Conservation (phyloP, 2,113 vertebrate species). For the Herpailurus yagouaroundi region DNA sequence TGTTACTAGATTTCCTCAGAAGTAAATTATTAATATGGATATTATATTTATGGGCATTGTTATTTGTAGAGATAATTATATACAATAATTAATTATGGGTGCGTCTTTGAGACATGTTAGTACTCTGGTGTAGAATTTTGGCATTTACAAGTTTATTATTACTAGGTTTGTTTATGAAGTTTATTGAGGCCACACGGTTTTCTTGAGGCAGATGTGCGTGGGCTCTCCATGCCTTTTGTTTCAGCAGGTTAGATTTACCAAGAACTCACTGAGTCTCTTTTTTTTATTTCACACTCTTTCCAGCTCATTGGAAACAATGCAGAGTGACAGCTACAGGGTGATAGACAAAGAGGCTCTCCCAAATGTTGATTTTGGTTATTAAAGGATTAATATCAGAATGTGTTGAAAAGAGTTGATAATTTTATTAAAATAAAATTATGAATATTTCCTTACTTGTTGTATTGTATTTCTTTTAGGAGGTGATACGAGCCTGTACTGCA, state of each 20-base stretch:
- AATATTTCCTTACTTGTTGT: constrained; percentile 25
- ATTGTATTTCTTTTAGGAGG: constrained; percentile 67
- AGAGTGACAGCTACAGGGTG: not conserved
- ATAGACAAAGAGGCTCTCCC: not conserved
- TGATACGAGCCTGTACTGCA: constrained; percentile 60
- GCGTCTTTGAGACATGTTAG: not conserved
- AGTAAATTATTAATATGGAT: constrained; percentile 18
- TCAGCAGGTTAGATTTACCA: not conserved
- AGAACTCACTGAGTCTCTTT: not conserved
- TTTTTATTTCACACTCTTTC: not conserved
- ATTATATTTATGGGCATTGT: not conserved
- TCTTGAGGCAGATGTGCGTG: not conserved
- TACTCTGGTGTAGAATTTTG: not conserved
- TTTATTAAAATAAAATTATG: constrained; percentile 50
- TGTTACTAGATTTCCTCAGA: not conserved
- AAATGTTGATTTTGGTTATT: not conserved
- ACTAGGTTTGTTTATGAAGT: not conserved
- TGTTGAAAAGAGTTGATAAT: constrained; percentile 4
- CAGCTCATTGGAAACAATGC: not conserved
- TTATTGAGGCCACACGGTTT: not conserved
- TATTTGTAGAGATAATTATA: constrained; percentile 15
- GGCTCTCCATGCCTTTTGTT: not conserved
- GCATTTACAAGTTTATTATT: not conserved
- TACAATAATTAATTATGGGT: not conserved
- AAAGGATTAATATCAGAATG: constrained; percentile 40